Conservation (phyloP, 2,888 invertebrate species). For the Scaptomyza cyrtandrae region DNA sequence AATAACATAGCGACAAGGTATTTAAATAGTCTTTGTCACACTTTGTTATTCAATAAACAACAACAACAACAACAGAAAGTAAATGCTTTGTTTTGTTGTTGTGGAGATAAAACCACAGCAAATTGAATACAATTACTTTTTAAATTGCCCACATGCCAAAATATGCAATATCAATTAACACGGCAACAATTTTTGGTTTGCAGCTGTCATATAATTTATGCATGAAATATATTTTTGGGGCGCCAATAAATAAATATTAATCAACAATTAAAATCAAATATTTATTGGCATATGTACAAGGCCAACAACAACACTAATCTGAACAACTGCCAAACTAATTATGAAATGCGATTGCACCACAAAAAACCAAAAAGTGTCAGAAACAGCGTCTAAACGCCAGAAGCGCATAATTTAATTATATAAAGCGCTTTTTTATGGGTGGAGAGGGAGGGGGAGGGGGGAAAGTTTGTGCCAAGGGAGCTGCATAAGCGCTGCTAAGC, state of each 20-base stretch:
- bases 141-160: conserved; percentile 4
- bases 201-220: conserved; percentile 50
- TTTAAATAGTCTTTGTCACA: neutral
- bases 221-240: conserved; percentile 23
- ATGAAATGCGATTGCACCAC: conserved; percentile 47
- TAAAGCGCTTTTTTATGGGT: conserved; percentile 30
- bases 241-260: conserved; percentile 61
- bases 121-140: neutral
- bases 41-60: neutral
- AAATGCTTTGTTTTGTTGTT: conserved; percentile 3
- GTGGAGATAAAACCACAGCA: conserved; percentile 1
- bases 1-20: neutral
- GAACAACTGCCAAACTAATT: conserved; percentile 51
- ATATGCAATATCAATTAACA: conserved; percentile 13
- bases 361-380: conserved; percentile 31
- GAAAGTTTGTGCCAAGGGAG: neutral
- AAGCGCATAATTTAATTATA: conserved; percentile 61
- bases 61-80: no score
- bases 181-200: conserved; percentile 1
- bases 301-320: conserved; percentile 14
- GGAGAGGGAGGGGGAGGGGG: neutral
- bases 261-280: conserved; percentile 72
- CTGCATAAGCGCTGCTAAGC: conserved; percentile 55
- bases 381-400: conserved; percentile 21
- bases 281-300: conserved; percentile 58